These are phyloP conservation scores for Drosophila macrospina DNA, from an alignment of 2,888 invertebrate species.

Conservation along the genomic window DNA sequence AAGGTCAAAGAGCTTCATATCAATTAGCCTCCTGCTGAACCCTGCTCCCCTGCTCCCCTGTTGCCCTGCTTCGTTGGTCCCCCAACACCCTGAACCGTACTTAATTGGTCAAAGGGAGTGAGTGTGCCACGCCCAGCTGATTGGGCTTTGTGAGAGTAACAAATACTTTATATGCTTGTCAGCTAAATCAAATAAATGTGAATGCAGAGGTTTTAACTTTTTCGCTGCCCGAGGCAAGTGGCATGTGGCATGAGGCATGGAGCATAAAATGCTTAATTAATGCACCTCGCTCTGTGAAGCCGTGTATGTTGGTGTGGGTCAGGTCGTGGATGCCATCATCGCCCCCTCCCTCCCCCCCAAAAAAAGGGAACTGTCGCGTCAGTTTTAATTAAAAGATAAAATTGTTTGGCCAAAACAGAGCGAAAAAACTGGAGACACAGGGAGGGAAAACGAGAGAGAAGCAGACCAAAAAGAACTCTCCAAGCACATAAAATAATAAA, in stretches of 20 bases:
- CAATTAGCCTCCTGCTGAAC: constrained; percentile 69
- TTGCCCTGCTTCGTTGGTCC: constrained; percentile 1
- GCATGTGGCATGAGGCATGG: constrained; percentile 48
- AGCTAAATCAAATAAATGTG: constrained; percentile 62
- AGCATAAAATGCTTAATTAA: constrained; percentile 73
- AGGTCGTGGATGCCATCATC: constrained; percentile 3
- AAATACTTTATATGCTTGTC: constrained; percentile 63
- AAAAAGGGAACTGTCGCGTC: constrained; percentile 60
- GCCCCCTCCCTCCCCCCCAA: background rate
- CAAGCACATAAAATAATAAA: constrained; percentile 74
- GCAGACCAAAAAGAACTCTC: constrained; percentile 48
- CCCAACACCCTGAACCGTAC: constrained; percentile 6
- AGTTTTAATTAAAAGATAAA: constrained; percentile 80
- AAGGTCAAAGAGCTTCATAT: constrained; percentile 66
- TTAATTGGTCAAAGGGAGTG: constrained; percentile 71
- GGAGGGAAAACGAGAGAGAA: constrained; percentile 9
- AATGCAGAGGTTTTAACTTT: constrained; percentile 57
- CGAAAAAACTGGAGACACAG: background rate
- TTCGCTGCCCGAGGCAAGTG: constrained; percentile 38
- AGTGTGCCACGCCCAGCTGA: constrained; percentile 22
- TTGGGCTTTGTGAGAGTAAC: constrained; percentile 40
- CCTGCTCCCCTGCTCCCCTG: background rate
- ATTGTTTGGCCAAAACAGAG: constrained; percentile 54
- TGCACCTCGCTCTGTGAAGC: constrained; percentile 45
- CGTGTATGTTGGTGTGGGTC: constrained; percentile 14